A percentile compares a stretch with the other conserved stretches of the same genome.
These are phyloP conservation scores for Oncopeltus fasciatus DNA, from an alignment of 1,140 invertebrate species.

Conservation along the genomic window DNA sequence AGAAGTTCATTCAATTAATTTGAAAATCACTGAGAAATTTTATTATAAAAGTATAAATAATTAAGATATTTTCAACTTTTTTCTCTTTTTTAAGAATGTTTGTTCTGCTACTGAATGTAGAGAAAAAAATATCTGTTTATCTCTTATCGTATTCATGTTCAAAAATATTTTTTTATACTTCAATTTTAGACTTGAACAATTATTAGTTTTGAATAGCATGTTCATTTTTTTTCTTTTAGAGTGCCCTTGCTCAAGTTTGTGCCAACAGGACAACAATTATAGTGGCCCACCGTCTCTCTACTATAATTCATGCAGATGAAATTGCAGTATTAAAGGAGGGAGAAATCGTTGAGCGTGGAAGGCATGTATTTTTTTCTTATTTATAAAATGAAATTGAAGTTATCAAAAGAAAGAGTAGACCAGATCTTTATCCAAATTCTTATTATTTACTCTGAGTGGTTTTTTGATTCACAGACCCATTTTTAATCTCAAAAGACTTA, in stretches of 20 bases:
- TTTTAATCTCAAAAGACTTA: neutral
- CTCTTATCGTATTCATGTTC: too few species aligned
- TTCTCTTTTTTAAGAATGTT: too few species aligned
- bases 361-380: conserved; percentile 35
- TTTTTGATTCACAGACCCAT: neutral
- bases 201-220: too few species aligned
- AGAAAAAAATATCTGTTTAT: too few species aligned
- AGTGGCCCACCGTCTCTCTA: conserved; percentile 83
- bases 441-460: neutral
- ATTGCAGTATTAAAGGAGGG: conserved; percentile 83
- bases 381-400: neutral
- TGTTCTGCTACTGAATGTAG: too few species aligned
- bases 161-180: too few species aligned
- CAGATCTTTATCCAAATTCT: neutral
- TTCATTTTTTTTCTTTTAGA: conserved; percentile 29
- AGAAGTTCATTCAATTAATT: too few species aligned
- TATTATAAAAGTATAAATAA: too few species aligned
- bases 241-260: conserved; percentile 59
- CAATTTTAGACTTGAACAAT: too few species aligned
- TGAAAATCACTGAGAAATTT: too few species aligned
- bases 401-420: neutral
- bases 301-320: conserved; percentile 83
- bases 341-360: conserved; percentile 79
- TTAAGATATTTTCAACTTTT: too few species aligned
- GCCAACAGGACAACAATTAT: conserved; percentile 79